Base-by-base conservation (phyloP, 2,113 vertebrate genomes). In the Dromiciops gliroides region DNA sequence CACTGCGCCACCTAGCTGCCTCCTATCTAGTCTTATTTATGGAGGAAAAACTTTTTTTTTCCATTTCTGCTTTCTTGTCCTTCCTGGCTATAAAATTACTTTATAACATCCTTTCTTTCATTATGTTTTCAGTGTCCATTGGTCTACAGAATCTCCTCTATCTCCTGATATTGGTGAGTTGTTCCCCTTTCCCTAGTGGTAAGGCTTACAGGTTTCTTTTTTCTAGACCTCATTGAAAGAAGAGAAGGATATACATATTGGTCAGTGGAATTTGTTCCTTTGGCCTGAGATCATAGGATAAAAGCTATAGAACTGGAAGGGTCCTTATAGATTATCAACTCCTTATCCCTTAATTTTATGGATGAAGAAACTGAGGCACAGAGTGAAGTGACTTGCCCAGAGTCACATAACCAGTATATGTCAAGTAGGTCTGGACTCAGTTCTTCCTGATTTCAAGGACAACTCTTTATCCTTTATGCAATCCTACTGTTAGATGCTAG, bases 141-240 rank as follows among this genome's bases (percentile, higher is more conserved):
- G 90, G 19, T n/a, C 94, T 0, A 11, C 56, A 0, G 0, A n/a
- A 0, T 3, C 90, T 0, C 0, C 94, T 31, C 1, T 8, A 11
- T 53, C 56, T 48, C 83, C 0, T 0, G 50, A 67, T 90, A 53
- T 92, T 0, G 96, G 98, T 98, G 98, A 98, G 98, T 97, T 52
- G 56, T 10, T 47, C 8, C 67, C n/a, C 19, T 22, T 83, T 23
- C 44, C 37, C 16, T 44, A 23, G 19, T 44, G 16, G 44, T 44
- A 83, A n/a, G 16, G 16, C 19, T 9, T 44, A 8, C 16, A 44
- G n/a, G 44, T 75, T 75, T 75, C 37, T 37, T 67, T 37, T 67
- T 37, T 44, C 16, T 83, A 83, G n/a, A 83, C 16, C 67, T 44
- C 44, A n/a, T 83, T 83, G 67, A 44, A 23, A 83, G 67, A 83